Evolutionary conservation across 2,797 vertebrate species (phyloP).

Genomic region (Sebastolobus alascanus): DNA sequence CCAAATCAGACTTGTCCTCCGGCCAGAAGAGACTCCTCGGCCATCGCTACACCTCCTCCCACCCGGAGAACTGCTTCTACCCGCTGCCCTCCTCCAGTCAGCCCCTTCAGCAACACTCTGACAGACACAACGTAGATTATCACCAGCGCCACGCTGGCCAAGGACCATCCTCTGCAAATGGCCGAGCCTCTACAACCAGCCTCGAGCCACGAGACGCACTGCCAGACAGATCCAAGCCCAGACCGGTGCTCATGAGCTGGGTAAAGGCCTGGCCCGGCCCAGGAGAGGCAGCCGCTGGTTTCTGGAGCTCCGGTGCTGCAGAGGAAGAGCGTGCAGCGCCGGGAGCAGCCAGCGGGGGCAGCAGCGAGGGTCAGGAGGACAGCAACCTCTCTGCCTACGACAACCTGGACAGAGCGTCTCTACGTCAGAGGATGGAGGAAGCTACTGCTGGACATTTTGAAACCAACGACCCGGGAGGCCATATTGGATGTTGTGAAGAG

Average conservation of each 20-base stretch:
- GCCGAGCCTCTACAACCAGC: constrained; percentile 28
- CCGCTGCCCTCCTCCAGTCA: constrained; percentile 60
- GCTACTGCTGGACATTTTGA: constrained; percentile 16
- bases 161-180: neutral
- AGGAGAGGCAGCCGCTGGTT: constrained; percentile 4
- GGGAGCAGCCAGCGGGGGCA: constrained; percentile 63
- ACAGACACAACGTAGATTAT: constrained; percentile 32
- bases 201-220: constrained; percentile 41
- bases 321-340: constrained; percentile 1
- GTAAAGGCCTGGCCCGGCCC: constrained; percentile 50
- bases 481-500: neutral
- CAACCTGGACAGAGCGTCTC: constrained; percentile 72
- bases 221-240: constrained; percentile 27
- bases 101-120: constrained; percentile 28
- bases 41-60: constrained; percentile 77
- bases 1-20: constrained; percentile 52
- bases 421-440: constrained; percentile 11
- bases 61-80: constrained; percentile 76
- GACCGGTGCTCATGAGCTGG: constrained; percentile 48
- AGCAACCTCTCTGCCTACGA: constrained; percentile 84
- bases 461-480: neutral
- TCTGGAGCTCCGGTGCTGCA: constrained; percentile 51
- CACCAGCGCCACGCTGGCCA: constrained; percentile 7
- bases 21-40: constrained; percentile 60
- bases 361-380: constrained; percentile 79